These are phyloP conservation scores for Hirtodrosophila confusa DNA, from an alignment of 2,888 invertebrate genomes.

Conservation along the genomic window DNA sequence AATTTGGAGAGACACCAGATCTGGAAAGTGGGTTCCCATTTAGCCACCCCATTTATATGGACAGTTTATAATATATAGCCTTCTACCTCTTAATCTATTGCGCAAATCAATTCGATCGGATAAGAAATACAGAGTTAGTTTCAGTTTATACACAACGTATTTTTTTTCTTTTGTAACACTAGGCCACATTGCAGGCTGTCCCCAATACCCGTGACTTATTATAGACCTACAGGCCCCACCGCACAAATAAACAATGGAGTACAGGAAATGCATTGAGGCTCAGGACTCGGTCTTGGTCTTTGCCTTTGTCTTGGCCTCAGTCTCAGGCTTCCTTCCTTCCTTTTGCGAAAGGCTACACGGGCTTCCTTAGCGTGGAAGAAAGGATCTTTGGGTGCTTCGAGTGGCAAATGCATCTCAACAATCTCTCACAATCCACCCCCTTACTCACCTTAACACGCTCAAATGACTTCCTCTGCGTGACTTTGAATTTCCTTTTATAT, in stretches of 20 bases:
- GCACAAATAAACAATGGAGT: conserved; percentile 37
- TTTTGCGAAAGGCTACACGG: not conserved
- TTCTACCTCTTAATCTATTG: too few species aligned
- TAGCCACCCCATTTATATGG: too few species aligned
- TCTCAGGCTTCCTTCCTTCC: not conserved
- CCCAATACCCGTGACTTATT: conserved; percentile 17
- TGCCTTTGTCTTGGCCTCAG: too few species aligned
- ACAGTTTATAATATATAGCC: too few species aligned
- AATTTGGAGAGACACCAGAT: too few species aligned
- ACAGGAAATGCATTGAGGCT: conserved; percentile 37
- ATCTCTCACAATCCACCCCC: not conserved
- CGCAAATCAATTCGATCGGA: too few species aligned
- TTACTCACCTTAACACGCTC: conserved; percentile 21
- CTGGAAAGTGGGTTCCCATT: too few species aligned
- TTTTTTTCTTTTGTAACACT: not conserved
- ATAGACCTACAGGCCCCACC: conserved; percentile 2
- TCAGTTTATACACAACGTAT: conserved; percentile 25
- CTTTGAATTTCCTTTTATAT: conserved; percentile 17
- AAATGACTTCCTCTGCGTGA: conserved; percentile 1
- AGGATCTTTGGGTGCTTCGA: conserved; percentile 13
- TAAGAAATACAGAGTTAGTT: too few species aligned
- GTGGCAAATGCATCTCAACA: conserved; percentile 14
- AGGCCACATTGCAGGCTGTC: not conserved
- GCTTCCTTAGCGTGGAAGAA: conserved; percentile 14
- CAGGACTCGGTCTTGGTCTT: conserved; percentile 3